Conservation (phyloP, 2,797 vertebrate species). For the Thaleichthys pacificus region DNA sequence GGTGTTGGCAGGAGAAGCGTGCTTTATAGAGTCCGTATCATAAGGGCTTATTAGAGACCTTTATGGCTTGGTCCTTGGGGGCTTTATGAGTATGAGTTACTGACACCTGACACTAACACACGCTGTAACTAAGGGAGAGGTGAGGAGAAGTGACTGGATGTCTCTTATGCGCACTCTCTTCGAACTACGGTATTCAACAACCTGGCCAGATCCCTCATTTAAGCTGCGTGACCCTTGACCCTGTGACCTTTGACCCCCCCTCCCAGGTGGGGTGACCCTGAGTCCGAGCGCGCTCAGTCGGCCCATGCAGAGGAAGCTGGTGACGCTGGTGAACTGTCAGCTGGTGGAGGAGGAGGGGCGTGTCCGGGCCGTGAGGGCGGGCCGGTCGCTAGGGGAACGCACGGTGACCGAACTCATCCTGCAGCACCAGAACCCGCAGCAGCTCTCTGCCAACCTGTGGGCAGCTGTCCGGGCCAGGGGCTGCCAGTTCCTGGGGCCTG, state of each 20-base stretch:
- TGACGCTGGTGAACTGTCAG: slow-evolving; percentile 94
- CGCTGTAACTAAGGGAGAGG: too few relatives aligned
- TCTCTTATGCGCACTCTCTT: too few relatives aligned
- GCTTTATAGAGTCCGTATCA: too few relatives aligned
- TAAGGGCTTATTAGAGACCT: too few relatives aligned
- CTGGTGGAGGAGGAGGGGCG: slow-evolving; percentile 95
- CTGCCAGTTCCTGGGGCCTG: slow-evolving; percentile 95
- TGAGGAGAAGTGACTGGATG: too few relatives aligned
- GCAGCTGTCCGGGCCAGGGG: slow-evolving; percentile 92
- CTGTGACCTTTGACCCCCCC: slow-evolving; percentile 8
- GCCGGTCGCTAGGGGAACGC: slow-evolving; percentile 90
- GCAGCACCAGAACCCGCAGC: slow-evolving; percentile 96
- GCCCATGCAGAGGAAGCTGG: slow-evolving; percentile 96
- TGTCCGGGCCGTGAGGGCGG: slow-evolving; percentile 87
- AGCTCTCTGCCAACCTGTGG: slow-evolving; percentile 95
- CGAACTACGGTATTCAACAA: too few relatives aligned
- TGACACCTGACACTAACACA: too few relatives aligned
- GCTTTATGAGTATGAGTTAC: too few relatives aligned
- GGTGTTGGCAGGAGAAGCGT: too few relatives aligned
- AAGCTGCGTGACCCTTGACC: not conserved
- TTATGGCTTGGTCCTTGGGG: too few relatives aligned
- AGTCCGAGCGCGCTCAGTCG: slow-evolving; percentile 91
- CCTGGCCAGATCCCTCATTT: too few relatives aligned
- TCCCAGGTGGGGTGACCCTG: slow-evolving; percentile 82
- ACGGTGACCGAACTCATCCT: slow-evolving; percentile 93